These are phyloP conservation scores for Ctenoplectra terminalis DNA, from an alignment of 1,140 invertebrate species.

Conservation along the genomic window DNA sequence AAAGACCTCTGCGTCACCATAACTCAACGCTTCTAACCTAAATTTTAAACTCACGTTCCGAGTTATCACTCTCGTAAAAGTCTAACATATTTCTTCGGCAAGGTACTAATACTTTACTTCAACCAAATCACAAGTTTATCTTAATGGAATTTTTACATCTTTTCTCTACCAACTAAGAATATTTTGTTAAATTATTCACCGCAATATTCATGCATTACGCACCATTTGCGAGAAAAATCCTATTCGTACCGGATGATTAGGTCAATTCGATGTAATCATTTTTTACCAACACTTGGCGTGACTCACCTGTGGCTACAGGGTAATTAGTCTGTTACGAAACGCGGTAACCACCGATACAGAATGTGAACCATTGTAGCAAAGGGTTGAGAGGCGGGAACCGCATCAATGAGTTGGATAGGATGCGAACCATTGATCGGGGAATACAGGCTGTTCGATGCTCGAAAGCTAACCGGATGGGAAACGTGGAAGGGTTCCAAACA, in stretches of 20 bases:
- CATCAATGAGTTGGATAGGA: slow-evolving; percentile 54
- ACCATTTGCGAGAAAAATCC: background rate
- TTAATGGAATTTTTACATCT: background rate
- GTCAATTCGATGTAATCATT: background rate
- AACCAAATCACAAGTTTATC: background rate
- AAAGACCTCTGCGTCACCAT: background rate
- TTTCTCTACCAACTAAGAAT: too few relatives aligned
- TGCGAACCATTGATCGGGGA: slow-evolving; percentile 53
- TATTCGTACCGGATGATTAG: slow-evolving; percentile 3
- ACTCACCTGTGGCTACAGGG: background rate
- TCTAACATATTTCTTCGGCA: background rate
- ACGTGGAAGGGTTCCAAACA: slow-evolving; percentile 49
- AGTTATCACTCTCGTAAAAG: background rate
- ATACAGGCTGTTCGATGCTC: slow-evolving; percentile 32
- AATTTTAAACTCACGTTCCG: background rate
- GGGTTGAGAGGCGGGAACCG: background rate
- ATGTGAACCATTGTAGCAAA: background rate
- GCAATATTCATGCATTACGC: background rate
- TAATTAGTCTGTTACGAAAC: slow-evolving; percentile 25
- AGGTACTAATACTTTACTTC: background rate
- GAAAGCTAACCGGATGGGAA: slow-evolving; percentile 64
- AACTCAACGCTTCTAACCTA: background rate
- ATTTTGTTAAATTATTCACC: too few relatives aligned
- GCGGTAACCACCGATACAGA: background rate
- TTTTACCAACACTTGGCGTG: background rate